Conservation (phyloP, 2,113 vertebrate species). For the Nestor notabilis region DNA sequence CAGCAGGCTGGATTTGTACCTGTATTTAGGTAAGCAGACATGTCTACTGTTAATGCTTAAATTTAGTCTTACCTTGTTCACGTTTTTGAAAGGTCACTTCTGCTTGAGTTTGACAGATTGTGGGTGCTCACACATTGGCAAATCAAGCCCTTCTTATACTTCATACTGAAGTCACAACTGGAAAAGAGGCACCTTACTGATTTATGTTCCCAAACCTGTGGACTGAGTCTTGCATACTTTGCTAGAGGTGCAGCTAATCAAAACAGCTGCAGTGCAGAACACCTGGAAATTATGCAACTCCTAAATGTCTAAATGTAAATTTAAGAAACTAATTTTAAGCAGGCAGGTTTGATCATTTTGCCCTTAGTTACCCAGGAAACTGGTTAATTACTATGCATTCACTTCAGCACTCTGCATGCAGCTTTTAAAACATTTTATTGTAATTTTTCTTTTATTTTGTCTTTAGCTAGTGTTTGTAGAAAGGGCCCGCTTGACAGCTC, state of each 20-base stretch:
- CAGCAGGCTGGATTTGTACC: not conserved
- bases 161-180: not conserved
- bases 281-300: not conserved
- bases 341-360: conserved; percentile 37
- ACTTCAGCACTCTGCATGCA: not conserved
- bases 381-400: conserved; percentile 54
- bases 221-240: not conserved
- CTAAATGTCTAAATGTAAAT: conserved; percentile 15
- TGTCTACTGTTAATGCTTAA: not conserved
- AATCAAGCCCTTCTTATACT: not conserved
- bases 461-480: conserved; percentile 51
- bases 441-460: conserved; percentile 59
- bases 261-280: not conserved
- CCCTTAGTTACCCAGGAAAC: conserved; percentile 57
- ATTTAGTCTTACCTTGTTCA: not conserved
- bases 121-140: not conserved
- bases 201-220: not conserved
- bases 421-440: conserved; percentile 60
- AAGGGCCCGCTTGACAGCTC: conserved; percentile 53
- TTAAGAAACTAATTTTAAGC: conserved; percentile 29
- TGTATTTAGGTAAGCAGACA: not conserved
- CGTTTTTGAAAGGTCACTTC: not conserved
- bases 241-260: not conserved
- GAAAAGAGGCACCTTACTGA: not conserved
- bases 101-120: not conserved